Evolutionary conservation across 1,140 invertebrate genomes (phyloP), one percentile per base, ranked within the genome.

Genomic region (Lucilia sericata): DNA sequence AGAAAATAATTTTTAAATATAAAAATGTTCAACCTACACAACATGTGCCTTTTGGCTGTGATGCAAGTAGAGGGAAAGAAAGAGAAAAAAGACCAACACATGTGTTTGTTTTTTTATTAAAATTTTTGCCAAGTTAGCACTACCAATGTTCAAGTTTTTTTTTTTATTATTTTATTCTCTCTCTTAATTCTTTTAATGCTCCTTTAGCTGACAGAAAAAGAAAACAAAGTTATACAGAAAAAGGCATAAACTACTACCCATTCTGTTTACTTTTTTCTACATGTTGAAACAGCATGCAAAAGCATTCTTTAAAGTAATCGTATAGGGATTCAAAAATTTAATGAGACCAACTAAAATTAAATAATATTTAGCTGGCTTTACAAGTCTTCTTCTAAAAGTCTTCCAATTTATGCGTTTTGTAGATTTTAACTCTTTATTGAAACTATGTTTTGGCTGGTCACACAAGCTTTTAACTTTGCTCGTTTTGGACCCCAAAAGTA

Each of bases 81-180:
- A 60, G n/a, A n/a, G 55, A 14, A n/a, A 60, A 60, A 60, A n/a
- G 55, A 14, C 14, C 55, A 60, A 60, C 55, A 60, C 55, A 60
- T 60, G 55, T 42, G 75, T 75, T 19, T 25, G 42, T 42, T 42
- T 42, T 78, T 60, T 60, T 17, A 60, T 17, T 60, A 60, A 60
- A 60, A 42, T 42, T 60, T 78, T 78, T 78, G 75, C 75, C 34
- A 78, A 78, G 34, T 78, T 78, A 47, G 75, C 75, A 78, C 34
- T 42, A 42, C 75, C 4, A 42, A 78, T 12, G 12, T 55, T 55
- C 17, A 3, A 7, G 12, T n/a, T 60, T 60, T 60, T 60, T 60
- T 60, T 7, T 60, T 60, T 0, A 9, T n/a, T 17, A 14, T 17
- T 60, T n/a, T 17, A 5, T 42, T n/a, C 2, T 60, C n/a, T 14